These are phyloP conservation scores for Thomomys bottae DNA, from an alignment of 2,113 vertebrate species.

Conservation along the genomic window DNA sequence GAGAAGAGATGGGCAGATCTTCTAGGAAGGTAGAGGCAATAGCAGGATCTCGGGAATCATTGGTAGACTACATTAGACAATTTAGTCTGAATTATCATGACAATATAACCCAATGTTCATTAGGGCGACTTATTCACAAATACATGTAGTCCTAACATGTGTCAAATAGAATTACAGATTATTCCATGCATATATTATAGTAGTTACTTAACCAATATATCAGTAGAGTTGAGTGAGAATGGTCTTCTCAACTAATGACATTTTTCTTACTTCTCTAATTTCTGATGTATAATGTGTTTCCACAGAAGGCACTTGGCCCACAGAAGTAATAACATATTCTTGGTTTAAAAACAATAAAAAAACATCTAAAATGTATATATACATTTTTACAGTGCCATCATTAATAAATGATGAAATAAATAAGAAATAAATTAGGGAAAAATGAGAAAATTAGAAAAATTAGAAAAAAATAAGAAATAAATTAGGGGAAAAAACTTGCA, in stretches of 20 bases:
- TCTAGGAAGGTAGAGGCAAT: background rate
- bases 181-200: background rate
- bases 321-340: too few species aligned
- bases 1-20: background rate
- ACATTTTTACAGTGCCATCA: background rate
- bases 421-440: too few species aligned
- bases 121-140: slow-evolving; percentile 32
- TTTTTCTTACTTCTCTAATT: slow-evolving; percentile 38
- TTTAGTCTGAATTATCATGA: slow-evolving; percentile 5
- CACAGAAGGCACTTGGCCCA: background rate
- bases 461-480: background rate
- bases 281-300: slow-evolving; percentile 11
- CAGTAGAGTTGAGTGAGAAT: background rate
- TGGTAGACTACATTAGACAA: background rate
- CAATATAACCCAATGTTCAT: background rate
- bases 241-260: background rate
- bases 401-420: too few species aligned
- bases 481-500: background rate
- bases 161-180: background rate
- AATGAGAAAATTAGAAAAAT: too few species aligned
- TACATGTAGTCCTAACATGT: background rate
- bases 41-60: background rate
- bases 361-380: background rate
- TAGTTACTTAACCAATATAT: slow-evolving; percentile 37
- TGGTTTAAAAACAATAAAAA: too few species aligned